Percentiles rank a stretch among this genome's conserved stretches.
phyloP scores from a whole-genome alignment of 2,888 invertebrate species.

The Drosophila merina region DNA sequence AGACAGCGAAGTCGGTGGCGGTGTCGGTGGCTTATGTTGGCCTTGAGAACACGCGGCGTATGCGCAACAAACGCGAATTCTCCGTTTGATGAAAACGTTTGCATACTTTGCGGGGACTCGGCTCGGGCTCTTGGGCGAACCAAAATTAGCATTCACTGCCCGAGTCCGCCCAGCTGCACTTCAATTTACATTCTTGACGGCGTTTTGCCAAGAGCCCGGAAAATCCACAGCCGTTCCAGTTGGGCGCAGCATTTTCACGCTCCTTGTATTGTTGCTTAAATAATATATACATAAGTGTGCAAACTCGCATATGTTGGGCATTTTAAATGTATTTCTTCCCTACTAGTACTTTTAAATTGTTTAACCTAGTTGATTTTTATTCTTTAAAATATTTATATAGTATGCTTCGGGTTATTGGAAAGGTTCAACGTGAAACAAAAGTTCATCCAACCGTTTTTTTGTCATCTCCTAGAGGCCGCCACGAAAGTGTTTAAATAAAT shows the following conservation, averaged over 20 bases:
- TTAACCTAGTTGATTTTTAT: neutral
- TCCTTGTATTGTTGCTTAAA: constrained; percentile 2
- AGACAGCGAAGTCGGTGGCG: neutral
- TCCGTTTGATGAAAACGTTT: constrained; percentile 21
- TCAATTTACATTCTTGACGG: constrained; percentile 20
- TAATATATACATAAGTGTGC: constrained; percentile 1
- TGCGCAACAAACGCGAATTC: constrained; percentile 45
- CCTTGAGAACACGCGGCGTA: constrained; percentile 51
- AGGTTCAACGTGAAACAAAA: neutral
- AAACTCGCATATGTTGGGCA: neutral
- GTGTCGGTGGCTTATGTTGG: constrained; percentile 23
- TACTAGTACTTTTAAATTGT: neutral
- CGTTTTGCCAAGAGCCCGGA: neutral
- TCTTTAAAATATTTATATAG: neutral
- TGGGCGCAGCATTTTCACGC: neutral
- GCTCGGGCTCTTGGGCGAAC: neutral
- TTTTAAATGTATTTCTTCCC: neutral
- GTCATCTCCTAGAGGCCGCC: neutral
- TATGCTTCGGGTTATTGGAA: neutral
- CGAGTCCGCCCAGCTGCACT: constrained; percentile 9
- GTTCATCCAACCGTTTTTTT: too few relatives aligned
- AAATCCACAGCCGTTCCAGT: neutral
- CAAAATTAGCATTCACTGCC: constrained; percentile 31
- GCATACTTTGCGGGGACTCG: constrained; percentile 17
- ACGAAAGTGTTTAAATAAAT: neutral